Percentiles rank a stretch among this genome's conserved stretches.
Evolutionary conservation across 2,113 vertebrate species (phyloP).

Genomic region (Ammodytes dubius): DNA sequence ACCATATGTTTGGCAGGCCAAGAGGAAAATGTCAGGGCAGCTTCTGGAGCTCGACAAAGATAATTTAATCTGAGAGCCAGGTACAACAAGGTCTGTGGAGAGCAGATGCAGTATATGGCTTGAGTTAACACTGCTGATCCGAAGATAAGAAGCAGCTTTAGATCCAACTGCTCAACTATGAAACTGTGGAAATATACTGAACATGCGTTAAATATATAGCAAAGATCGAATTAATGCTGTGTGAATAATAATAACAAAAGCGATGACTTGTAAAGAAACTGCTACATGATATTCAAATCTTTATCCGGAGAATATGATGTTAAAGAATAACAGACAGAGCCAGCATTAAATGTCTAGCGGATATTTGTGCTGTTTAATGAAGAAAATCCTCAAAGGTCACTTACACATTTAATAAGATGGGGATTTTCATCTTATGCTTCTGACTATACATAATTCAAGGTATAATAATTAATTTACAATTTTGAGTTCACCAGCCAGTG

Average conservation of each 20-base stretch:
- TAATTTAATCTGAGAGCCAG: constrained; percentile 14
- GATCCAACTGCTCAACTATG: neutral
- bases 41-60: neutral
- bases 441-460: neutral
- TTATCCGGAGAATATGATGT: neutral
- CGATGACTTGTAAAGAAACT: neutral
- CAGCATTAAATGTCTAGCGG: constrained; percentile 27
- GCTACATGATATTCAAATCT: constrained; percentile 13
- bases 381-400: constrained; percentile 49
- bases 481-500: neutral
- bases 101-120: neutral
- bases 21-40: constrained; percentile 16
- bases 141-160: constrained; percentile 19
- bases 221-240: neutral
- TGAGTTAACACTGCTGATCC: neutral
- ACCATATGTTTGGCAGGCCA: neutral
- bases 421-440: constrained; percentile 6
- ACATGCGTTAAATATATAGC: neutral
- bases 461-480: neutral
- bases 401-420: neutral
- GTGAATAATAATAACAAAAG: constrained; percentile 7
- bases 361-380: constrained; percentile 41
- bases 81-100: constrained; percentile 12
- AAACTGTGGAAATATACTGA: neutral
- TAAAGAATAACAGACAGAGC: neutral